Percentiles rank a stretch among this genome's conserved stretches.
Conservation (phyloP, 1,140 invertebrate species). For the Drosophila albomicans region DNA sequence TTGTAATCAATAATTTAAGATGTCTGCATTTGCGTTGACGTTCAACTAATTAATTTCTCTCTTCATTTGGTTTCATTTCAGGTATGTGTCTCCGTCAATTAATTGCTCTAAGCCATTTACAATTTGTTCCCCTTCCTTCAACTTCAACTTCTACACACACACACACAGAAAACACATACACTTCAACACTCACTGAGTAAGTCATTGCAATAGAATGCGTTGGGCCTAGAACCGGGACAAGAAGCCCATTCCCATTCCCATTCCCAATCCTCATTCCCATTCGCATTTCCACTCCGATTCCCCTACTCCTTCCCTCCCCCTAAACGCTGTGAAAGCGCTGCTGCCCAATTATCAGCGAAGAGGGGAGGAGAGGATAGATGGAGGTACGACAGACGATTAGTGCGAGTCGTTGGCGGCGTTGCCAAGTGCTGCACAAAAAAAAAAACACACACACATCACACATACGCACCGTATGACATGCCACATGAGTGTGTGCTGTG, state of each 20-base stretch:
- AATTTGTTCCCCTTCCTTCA: not conserved
- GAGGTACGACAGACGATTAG: constrained; percentile 37
- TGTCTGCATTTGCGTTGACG: not conserved
- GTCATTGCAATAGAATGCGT: constrained; percentile 34
- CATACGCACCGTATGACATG: constrained; percentile 41
- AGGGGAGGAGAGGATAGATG: not conserved
- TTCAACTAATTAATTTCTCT: constrained; percentile 16
- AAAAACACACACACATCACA: constrained; percentile 15
- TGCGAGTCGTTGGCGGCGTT: constrained; percentile 45
- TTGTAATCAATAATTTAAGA: constrained; percentile 2
- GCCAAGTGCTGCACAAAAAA: constrained; percentile 37
- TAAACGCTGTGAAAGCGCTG: not conserved
- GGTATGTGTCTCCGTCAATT: constrained; percentile 45
- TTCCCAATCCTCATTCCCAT: not conserved
- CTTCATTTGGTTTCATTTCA: constrained; percentile 28
- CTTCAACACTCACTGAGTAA: constrained; percentile 50
- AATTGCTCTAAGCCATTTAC: constrained; percentile 1
- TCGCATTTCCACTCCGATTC: not conserved
- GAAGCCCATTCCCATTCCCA: constrained; percentile 7
- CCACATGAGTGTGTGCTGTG: constrained; percentile 53
- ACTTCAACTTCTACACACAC: no score
- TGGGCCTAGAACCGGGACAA: constrained; percentile 1
- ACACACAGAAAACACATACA: not conserved
- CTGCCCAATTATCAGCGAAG: constrained; percentile 41
- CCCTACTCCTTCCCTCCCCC: not conserved